Conservation (phyloP, 2,113 vertebrate species). For the Hypanus sabinus region DNA sequence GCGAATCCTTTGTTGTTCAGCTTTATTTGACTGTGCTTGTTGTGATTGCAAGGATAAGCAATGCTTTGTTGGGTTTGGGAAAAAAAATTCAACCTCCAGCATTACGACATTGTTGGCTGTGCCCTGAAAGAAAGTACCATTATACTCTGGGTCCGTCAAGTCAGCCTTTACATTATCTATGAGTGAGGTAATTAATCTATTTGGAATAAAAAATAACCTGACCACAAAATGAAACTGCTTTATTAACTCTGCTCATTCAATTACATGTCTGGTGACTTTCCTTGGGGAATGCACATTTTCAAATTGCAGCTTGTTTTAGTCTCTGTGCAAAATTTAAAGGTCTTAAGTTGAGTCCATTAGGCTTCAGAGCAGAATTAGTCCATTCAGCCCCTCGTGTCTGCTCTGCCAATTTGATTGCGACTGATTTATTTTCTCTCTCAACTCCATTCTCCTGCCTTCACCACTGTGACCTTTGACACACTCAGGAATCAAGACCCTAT, state of each 20-base stretch:
- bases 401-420: too few relatives aligned
- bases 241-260: not conserved
- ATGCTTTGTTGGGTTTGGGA: not conserved
- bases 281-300: not conserved
- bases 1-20: too few relatives aligned
- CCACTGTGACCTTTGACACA: too few relatives aligned
- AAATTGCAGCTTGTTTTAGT: not conserved
- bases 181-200: not conserved
- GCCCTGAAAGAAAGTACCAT: not conserved
- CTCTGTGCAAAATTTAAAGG: not conserved
- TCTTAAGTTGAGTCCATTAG: not conserved
- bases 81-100: not conserved
- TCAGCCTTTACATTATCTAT: not conserved
- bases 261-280: not conserved
- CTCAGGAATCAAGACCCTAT: too few relatives aligned
- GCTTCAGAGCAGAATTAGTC: too few relatives aligned
- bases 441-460: too few relatives aligned
- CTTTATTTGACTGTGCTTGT: not conserved
- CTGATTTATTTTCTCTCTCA: too few relatives aligned
- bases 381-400: too few relatives aligned
- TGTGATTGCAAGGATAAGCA: not conserved
- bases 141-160: not conserved
- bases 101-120: not conserved
- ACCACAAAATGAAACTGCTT: not conserved
- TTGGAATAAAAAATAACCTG: not conserved